A percentile compares a stretch with the other conserved stretches of the same genome.
phyloP scores from a whole-genome alignment of 2,888 invertebrate species.

The Cephus sareptanus region DNA sequence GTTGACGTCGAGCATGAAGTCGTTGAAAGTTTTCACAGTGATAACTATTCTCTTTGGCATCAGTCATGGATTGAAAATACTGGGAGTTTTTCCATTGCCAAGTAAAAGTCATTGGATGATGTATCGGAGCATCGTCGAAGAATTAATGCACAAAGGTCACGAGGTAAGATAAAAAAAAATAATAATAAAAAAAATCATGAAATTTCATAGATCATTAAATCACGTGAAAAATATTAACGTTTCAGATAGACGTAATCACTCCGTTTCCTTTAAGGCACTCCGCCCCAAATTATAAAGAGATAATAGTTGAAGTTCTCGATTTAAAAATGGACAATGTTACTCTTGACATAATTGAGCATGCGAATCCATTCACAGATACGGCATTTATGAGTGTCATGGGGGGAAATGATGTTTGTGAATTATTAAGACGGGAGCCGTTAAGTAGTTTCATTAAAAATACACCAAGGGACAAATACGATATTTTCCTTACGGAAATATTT shows the following conservation, averaged over 20 bases:
- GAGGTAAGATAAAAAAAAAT: background rate
- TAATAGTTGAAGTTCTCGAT: background rate
- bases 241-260: background rate
- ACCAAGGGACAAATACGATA: background rate
- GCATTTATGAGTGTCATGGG: background rate
- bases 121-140: background rate
- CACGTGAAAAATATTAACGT: background rate
- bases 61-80: background rate
- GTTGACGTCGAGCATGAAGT: background rate
- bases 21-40: background rate
- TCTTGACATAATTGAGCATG: background rate
- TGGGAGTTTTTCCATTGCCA: background rate
- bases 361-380: background rate
- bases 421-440: background rate
- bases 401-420: background rate
- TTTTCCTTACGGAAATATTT: slow-evolving; percentile 6
- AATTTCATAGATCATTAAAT: background rate
- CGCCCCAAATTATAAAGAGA: background rate
- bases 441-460: background rate
- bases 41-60: background rate
- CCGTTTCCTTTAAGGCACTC: background rate
- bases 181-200: background rate
- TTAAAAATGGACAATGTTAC: background rate
- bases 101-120: background rate
- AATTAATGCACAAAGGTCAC: background rate